Evolutionary conservation across 2,113 vertebrate species (phyloP), one percentile per base, ranked within the genome.

Genomic region (Suncus etruscus): DNA sequence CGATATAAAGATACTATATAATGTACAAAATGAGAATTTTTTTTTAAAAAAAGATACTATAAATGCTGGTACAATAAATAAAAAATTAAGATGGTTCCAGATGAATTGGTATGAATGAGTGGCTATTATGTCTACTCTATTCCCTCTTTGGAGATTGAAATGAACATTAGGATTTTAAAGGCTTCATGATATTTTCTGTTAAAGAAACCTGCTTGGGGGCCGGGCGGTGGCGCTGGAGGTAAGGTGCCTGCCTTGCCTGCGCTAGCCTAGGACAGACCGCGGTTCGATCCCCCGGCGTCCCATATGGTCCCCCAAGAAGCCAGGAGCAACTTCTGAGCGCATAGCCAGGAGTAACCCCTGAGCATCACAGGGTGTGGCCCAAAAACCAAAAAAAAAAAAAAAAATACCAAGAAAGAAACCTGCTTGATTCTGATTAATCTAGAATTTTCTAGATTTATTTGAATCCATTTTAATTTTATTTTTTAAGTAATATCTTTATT

Each of bases 361-460:
- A n/a, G n/a, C n/a, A n/a, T n/a, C n/a, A n/a, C n/a, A n/a, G n/a
- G n/a, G n/a, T n/a, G n/a, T n/a, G n/a, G n/a, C n/a, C n/a, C n/a
- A n/a, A n/a, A n/a, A n/a, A n/a, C n/a, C n/a, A n/a, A n/a, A n/a
- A n/a, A n/a, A n/a, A n/a, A n/a, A n/a, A n/a, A n/a, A n/a, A n/a
- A n/a, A n/a, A n/a, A n/a, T n/a, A n/a, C n/a, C n/a, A n/a, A n/a
- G n/a, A 75, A 86, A 63, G 48, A 85, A 86, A 79, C 2, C 8
- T 63, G 32, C 83, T 85, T 79, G 63, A 63, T 29, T 47, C n/a
- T 16, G 7, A 12, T 22, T 16, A 63, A 61, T 47, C 15, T 3
- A 74, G 32, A 22, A 80, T 48, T 83, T 93, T 24, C 72, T 32
- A 50, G 58, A 51, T 93, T 61, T 82, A 74, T 85, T 73, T 81